A percentile compares a stretch with the other conserved stretches of the same genome.
Conservation (phyloP, 2,113 vertebrate genomes). For the Mola mola region DNA sequence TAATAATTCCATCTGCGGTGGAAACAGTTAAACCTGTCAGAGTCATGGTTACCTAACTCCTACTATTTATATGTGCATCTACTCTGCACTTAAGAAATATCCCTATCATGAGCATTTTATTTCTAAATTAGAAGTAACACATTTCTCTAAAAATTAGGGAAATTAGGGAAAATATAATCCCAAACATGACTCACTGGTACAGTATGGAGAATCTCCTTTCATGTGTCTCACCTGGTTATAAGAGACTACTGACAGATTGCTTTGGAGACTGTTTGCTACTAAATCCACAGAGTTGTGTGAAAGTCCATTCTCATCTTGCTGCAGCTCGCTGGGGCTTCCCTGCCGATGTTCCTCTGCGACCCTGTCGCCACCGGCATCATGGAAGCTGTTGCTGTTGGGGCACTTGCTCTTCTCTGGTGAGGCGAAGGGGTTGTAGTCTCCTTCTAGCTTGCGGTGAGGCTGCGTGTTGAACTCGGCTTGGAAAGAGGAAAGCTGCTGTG, state of each 20-base stretch:
- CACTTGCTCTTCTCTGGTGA: constrained; percentile 98
- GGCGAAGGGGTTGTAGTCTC: constrained; percentile 98
- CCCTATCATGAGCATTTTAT: no score
- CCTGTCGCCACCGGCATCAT: constrained; percentile 83
- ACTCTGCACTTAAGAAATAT: no score
- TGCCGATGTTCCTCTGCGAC: constrained; percentile 93
- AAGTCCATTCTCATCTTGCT: constrained; percentile 99
- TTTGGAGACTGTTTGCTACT: constrained; percentile 97
- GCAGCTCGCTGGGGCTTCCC: constrained; percentile 90
- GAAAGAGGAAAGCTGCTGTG: constrained; percentile 98
- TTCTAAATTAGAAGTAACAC: no score
- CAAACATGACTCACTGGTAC: not conserved
- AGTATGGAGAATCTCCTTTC: not conserved
- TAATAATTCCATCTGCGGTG: no score
- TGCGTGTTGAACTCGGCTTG: constrained; percentile 99
- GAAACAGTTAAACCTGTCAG: no score
- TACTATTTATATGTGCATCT: no score
- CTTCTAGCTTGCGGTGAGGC: constrained; percentile 94
- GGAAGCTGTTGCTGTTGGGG: constrained; percentile 77
- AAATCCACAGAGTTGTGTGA: constrained; percentile 99
- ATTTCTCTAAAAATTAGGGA: no score
- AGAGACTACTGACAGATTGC: constrained; percentile 98
- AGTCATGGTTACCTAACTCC: no score
- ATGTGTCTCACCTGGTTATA: constrained; percentile 94
- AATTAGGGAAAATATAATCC: not conserved